These are phyloP conservation scores for Subacronicta megacephala DNA, from an alignment of 2,888 invertebrate species.

Conservation along the genomic window DNA sequence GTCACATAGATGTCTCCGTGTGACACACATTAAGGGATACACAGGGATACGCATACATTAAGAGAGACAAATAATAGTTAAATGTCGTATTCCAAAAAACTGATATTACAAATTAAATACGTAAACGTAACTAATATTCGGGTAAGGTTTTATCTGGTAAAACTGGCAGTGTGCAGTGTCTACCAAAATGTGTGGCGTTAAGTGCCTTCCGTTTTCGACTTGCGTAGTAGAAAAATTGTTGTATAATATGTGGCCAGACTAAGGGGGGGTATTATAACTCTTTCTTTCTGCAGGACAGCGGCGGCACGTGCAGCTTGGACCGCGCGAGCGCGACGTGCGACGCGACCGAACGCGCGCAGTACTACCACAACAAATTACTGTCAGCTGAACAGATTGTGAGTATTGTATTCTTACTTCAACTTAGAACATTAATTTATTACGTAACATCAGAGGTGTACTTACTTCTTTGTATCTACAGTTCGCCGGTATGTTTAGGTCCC, in stretches of 20 bases:
- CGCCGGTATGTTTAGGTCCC: no score
- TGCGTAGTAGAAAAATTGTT: not conserved
- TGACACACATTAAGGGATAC: no score
- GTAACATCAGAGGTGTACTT: no score
- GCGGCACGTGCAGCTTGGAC: slow-evolving; percentile 47
- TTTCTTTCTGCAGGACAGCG: slow-evolving; percentile 41
- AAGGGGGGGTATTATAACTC: not conserved
- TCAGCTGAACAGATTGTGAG: slow-evolving; percentile 79
- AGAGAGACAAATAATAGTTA: no score
- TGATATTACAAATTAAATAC: no score
- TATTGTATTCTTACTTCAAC: slow-evolving; percentile 43
- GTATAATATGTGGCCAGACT: not conserved
- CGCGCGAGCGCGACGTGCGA: slow-evolving; percentile 67
- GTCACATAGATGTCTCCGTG: no score
- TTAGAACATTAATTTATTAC: no score
- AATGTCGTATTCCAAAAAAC: no score
- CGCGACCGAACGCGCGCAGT: slow-evolving; percentile 61
- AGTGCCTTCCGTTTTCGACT: not conserved
- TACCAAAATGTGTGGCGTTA: not conserved
- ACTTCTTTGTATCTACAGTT: no score
- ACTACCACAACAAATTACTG: slow-evolving; percentile 73
- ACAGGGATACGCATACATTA: no score
- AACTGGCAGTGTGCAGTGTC: not conserved
- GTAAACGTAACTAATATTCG: no score
- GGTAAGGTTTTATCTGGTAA: no score